Evolutionary conservation across 53 echinoderm and acorn worm genomes (phyloP), one percentile per base, ranked within the genome.

Genomic region (Apostichopus leukothele): DNA sequence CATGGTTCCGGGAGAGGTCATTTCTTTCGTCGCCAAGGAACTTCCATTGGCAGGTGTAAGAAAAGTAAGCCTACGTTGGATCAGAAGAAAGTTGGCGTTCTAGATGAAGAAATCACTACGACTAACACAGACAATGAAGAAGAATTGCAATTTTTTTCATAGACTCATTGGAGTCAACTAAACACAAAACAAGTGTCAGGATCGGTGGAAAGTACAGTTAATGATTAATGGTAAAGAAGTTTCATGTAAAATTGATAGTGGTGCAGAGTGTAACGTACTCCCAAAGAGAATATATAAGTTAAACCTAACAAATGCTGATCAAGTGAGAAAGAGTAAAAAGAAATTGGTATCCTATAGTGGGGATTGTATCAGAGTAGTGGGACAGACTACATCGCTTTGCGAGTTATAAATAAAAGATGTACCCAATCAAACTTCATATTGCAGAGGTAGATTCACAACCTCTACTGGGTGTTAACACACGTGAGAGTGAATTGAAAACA

Each of bases 381-480:
- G 85, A 11, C 57, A 90, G 75, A 20, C 75, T 14, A 22, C n/a
- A 3, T 75, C 75, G 11, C 11, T 83, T 50, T 90, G 90, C 20
- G 75, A 84, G 50, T 50, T 74, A 3, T n/a, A 90, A 90, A 63
- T 3, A 12, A 2, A 83, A 39, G 60, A 22, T 84, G 50, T 60
- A 27, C 26, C 50, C 27, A 4, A 9, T 90, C 5, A 66, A 78
- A 78, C 66, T 61, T 50, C 86, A 86, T 39, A 53, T 90, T 9
- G 79, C 86, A 8, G 90, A 90, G 18, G 16, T 52, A 18, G 8
- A 86, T 7, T 19, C 66, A 16, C 76, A 67, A 66, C 90, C 87
- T 22, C 60, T 86, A 10, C 22, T 86, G 22, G 87, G 87, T 10
- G 86, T 86, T 0, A 23, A 13, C 12, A 76, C 71, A 20, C 79